A percentile compares a stretch with the other conserved stretches of the same genome.
Conservation (phyloP, 2,888 invertebrate genomes). For the Lymantria dispar region DNA sequence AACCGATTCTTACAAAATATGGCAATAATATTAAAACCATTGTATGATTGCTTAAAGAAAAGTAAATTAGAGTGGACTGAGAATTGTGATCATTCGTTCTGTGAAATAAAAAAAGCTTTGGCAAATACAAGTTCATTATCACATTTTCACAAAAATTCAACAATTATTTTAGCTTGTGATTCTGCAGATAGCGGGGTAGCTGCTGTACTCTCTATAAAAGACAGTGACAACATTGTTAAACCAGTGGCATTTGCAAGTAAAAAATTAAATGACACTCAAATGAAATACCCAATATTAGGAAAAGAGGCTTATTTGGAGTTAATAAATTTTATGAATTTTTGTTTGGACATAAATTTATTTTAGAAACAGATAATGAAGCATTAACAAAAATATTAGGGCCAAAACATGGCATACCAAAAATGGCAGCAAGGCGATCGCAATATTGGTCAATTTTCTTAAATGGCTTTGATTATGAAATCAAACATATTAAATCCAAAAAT, state of each 20-base stretch:
- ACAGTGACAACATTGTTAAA: neutral
- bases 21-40: neutral
- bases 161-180: neutral
- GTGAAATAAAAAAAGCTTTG: neutral
- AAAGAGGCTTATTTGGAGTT: conserved; percentile 3
- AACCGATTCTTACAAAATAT: neutral
- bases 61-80: neutral
- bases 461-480: neutral
- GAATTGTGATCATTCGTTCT: neutral
- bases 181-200: neutral
- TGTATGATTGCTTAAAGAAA: neutral
- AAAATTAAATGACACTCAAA: neutral
- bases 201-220: neutral
- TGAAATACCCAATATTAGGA: conserved; percentile 1
- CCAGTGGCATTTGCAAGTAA: neutral
- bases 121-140: neutral
- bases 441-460: neutral
- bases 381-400: neutral
- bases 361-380: neutral
- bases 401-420: neutral
- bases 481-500: neutral
- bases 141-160: neutral
- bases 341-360: neutral
- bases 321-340: neutral
- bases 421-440: neutral